Conservation (phyloP, 2,888 invertebrate genomes). For the Galeruca laticollis region DNA sequence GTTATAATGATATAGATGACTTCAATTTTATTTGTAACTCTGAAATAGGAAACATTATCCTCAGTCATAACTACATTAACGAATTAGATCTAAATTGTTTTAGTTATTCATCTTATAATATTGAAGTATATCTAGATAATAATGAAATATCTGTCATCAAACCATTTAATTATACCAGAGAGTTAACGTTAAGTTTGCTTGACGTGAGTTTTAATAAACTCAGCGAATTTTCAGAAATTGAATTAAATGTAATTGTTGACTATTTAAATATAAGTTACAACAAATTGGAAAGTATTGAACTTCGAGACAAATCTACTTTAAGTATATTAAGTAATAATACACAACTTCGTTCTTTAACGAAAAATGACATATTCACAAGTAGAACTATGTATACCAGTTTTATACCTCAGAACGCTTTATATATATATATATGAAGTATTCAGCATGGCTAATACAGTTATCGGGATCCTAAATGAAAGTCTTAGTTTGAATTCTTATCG, state of each 20-base stretch:
- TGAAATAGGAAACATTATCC: slow-evolving; percentile 9
- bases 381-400: neutral
- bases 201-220: slow-evolving; percentile 35
- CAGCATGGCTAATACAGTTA: neutral
- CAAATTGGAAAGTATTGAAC: neutral
- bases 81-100: slow-evolving; percentile 14
- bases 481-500: neutral
- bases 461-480: neutral
- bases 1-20: slow-evolving; percentile 19
- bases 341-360: neutral
- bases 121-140: slow-evolving; percentile 7
- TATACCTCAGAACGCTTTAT: slow-evolving; percentile 6
- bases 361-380: neutral
- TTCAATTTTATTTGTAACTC: slow-evolving; percentile 12
- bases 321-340: neutral
- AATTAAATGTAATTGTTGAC: neutral
- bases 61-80: slow-evolving; percentile 24
- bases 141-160: neutral
- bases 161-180: neutral
- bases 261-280: slow-evolving; percentile 36
- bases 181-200: neutral
- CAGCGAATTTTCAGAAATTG: slow-evolving; percentile 22
- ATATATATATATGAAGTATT: neutral
- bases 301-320: neutral
- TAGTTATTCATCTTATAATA: neutral